These are phyloP conservation scores for Vicugna pacos DNA, from an alignment of 2,113 vertebrate genomes.

Conservation along the genomic window DNA sequence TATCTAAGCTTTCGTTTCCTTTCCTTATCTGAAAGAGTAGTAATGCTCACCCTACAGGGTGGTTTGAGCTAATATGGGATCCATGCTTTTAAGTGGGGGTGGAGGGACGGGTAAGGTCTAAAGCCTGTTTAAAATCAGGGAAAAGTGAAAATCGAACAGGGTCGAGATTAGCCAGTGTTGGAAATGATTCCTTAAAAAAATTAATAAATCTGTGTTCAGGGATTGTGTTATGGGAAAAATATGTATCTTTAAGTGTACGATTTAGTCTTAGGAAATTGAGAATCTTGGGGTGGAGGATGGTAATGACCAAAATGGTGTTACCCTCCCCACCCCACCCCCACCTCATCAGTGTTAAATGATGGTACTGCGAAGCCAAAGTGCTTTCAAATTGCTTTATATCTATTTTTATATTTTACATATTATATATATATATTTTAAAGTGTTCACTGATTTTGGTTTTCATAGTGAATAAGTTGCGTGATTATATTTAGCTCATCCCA, in stretches of 20 bases:
- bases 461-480: neutral
- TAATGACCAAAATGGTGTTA: neutral
- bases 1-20: conserved; percentile 2
- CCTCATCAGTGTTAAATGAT: neutral
- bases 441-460: neutral
- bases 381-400: neutral
- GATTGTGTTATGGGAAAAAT: neutral
- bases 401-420: neutral
- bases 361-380: neutral
- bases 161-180: neutral
- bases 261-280: neutral
- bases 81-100: neutral
- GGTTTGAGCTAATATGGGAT: neutral
- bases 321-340: rapidly evolving
- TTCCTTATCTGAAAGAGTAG: neutral
- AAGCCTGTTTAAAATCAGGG: neutral
- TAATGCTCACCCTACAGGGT: neutral
- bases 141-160: neutral
- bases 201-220: neutral
- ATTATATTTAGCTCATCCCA: neutral
- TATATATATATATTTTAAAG: neutral
- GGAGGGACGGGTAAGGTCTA: neutral
- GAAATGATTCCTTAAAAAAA: neutral
- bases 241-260: neutral
- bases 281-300: neutral